Conservation (phyloP, 2,888 invertebrate species). For the Azorinus chamasolen region DNA sequence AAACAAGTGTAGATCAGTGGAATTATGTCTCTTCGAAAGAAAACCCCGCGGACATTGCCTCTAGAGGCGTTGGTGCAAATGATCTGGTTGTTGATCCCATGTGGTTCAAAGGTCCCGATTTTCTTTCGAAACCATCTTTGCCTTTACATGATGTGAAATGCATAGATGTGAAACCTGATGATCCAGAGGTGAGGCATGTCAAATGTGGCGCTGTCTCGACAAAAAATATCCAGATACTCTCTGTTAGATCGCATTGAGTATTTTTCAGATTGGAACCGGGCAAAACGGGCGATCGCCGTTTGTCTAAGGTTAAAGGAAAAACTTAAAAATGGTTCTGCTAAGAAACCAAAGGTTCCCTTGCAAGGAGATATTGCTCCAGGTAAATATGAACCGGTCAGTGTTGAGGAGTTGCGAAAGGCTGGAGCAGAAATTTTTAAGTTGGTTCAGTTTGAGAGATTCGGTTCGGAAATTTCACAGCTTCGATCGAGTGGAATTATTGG, state of each 20-base stretch:
- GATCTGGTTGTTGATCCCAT: constrained; percentile 12
- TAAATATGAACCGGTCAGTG: constrained; percentile 28
- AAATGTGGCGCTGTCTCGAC: background rate
- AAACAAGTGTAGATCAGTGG: constrained; percentile 41
- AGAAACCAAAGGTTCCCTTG: too few species aligned
- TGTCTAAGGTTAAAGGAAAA: background rate
- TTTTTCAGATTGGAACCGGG: constrained; percentile 1
- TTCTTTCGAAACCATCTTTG: constrained; percentile 3
- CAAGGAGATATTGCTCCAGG: too few species aligned
- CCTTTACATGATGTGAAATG: background rate
- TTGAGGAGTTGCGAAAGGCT: constrained; percentile 33
- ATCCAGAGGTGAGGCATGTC: too few species aligned
- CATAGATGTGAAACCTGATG: too few species aligned
- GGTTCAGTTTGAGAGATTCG: constrained; percentile 1
- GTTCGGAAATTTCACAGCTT: background rate
- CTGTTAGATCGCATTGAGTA: background rate
- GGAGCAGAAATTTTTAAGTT: constrained; percentile 48
- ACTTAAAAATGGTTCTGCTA: too few species aligned
- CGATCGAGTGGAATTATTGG: constrained; percentile 17
- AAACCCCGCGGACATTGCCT: constrained; percentile 60
- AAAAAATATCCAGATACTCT: background rate
- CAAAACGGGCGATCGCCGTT: background rate
- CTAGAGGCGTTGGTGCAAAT: constrained; percentile 21
- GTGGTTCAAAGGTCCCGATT: constrained; percentile 15
- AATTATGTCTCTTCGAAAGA: constrained; percentile 38